Evolutionary conservation across 2,797 vertebrate genomes (phyloP).

Genomic region (Cryptoblepharus egeriae): DNA sequence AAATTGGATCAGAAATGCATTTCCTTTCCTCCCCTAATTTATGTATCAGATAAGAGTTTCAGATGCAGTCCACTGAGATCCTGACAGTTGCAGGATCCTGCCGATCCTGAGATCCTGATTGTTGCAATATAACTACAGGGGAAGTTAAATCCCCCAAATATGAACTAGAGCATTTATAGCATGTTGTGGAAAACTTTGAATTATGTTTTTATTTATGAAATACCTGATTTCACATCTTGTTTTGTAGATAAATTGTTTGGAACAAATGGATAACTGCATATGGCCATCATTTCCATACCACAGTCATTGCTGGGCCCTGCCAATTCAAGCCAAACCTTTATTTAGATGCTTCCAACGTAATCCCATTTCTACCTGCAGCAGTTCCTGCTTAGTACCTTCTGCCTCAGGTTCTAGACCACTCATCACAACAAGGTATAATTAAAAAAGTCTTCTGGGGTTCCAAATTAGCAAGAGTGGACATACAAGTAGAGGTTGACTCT

Average conservation of each 20-base stretch:
- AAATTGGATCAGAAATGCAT: neutral
- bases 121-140: neutral
- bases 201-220: neutral
- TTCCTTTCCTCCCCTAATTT: neutral
- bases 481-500: neutral
- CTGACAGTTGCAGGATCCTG: too few species aligned
- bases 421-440: conserved; percentile 62
- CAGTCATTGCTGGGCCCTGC: conserved; percentile 67
- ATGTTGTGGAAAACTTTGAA: neutral
- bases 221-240: neutral
- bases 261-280: conserved; percentile 51
- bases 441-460: neutral
- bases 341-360: neutral
- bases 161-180: neutral
- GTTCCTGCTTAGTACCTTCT: conserved; percentile 18
- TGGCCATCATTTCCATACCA: conserved; percentile 19
- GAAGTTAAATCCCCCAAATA: neutral
- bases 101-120: too few species aligned
- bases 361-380: conserved; percentile 28
- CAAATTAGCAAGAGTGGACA: neutral
- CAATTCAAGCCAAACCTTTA: conserved; percentile 17
- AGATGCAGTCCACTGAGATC: neutral
- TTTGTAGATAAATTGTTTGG: conserved; percentile 55
- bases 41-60: neutral
- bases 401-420: conserved; percentile 4